A percentile compares a stretch with the other conserved stretches of the same genome.
These are phyloP conservation scores for Eristalinus sepulchralis DNA, from an alignment of 2,888 invertebrate species.

Conservation along the genomic window DNA sequence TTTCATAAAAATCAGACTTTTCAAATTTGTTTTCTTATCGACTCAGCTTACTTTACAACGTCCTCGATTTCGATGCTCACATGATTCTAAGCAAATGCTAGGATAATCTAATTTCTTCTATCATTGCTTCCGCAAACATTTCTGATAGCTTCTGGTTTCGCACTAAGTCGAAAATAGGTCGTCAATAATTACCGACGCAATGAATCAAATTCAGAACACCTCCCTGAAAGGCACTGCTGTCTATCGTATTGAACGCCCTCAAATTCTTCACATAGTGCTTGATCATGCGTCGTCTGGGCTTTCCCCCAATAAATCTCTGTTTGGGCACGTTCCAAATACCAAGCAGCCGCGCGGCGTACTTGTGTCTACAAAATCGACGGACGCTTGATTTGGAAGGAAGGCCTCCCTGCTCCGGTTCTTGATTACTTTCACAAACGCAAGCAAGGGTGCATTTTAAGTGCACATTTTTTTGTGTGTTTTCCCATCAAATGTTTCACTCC, in stretches of 20 bases:
- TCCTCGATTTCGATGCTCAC: too few relatives aligned
- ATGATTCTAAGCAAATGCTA: too few relatives aligned
- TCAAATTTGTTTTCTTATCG: too few relatives aligned
- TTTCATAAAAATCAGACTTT: too few relatives aligned
- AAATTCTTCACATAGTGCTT: neutral
- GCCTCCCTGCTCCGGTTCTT: neutral
- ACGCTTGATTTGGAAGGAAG: neutral
- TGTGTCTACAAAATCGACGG: neutral
- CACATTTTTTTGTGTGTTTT: constrained; percentile 17
- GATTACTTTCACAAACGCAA: constrained; percentile 31
- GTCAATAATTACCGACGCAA: neutral
- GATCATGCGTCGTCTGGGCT: neutral
- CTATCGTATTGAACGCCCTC: neutral
- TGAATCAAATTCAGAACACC: neutral
- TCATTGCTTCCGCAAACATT: neutral
- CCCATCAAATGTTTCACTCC: constrained; percentile 1
- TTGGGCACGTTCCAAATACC: constrained; percentile 16
- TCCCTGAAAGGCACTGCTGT: neutral
- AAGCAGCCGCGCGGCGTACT: neutral
- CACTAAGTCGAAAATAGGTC: neutral
- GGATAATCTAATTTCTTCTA: too few relatives aligned
- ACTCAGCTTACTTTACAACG: too few relatives aligned
- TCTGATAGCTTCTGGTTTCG: neutral
- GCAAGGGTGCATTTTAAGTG: constrained; percentile 33
- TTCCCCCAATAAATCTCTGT: constrained; percentile 10